A percentile compares a stretch with the other conserved stretches of the same genome.
Evolutionary conservation across 2,113 vertebrate genomes (phyloP).

Genomic region (Hiodon alosoides): DNA sequence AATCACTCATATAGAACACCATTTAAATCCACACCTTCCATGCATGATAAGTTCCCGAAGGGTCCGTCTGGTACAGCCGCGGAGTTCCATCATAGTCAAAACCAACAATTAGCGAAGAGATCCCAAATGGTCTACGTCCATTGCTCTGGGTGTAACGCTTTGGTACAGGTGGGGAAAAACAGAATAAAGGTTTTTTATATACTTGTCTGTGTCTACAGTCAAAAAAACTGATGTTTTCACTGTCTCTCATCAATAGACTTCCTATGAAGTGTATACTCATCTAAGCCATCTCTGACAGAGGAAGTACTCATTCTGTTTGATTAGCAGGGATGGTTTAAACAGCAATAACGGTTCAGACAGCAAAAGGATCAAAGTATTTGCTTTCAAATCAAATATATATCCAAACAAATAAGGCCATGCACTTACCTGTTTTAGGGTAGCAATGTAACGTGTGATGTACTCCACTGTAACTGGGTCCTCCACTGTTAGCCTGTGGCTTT

Average conservation of each 20-base stretch:
- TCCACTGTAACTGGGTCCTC: slow-evolving; percentile 84
- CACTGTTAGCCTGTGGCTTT: slow-evolving; percentile 81
- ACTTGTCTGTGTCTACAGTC: no score
- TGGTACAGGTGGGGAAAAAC: not conserved
- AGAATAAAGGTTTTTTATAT: not conserved
- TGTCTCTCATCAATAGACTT: no score
- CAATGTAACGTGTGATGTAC: slow-evolving; percentile 84
- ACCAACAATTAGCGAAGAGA: slow-evolving; percentile 73
- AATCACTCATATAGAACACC: not conserved
- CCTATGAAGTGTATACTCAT: no score
- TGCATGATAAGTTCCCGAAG: slow-evolving; percentile 75
- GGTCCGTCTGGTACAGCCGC: slow-evolving; percentile 73
- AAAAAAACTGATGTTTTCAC: no score
- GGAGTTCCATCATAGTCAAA: slow-evolving; percentile 74
- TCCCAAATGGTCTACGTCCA: slow-evolving; percentile 72
- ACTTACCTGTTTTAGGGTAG: slow-evolving; percentile 79
- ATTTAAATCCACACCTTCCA: slow-evolving; percentile 63
- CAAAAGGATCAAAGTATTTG: not conserved
- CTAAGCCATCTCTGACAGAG: no score
- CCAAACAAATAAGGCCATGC: not conserved
- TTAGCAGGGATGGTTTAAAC: no score
- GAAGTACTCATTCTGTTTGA: no score
- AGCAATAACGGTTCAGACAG: no score
- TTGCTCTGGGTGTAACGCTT: slow-evolving; percentile 74
- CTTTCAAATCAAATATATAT: not conserved